Base-by-base conservation (phyloP, 2,113 vertebrate species). In the Alligator mississippiensis region DNA sequence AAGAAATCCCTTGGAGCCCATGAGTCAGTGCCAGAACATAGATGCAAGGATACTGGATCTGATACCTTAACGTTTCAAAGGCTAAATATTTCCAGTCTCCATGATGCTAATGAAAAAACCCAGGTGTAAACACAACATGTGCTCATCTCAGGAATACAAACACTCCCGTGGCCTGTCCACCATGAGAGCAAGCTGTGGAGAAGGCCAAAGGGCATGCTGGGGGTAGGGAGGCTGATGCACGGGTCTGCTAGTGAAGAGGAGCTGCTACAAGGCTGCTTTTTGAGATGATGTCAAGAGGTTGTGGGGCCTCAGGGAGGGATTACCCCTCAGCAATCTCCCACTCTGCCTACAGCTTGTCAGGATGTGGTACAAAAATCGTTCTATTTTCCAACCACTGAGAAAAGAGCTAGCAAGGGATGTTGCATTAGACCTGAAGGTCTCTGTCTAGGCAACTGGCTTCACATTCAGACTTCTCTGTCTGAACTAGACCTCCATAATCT, bases 81-180 rank as follows among this genome's bases (percentile, higher is more conserved):
- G 80, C 75, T 24, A 58, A 59, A 83, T 74, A 57, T 76, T 60
- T 77, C 70, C 60, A 18, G 64, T 47, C 21, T 59, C 80, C 16
- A 15, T 55, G 11, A 3, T 11, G 68, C 77, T 38, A 30, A 47
- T 0, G 74, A 30, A 74, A 74, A 24, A 47, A 74, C 34, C 22
- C 12, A 47, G 34, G 14, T 7, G 28, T 59, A 14, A 84, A 38
- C 1, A 80, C 16, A 79, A 17, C 0, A 2, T 28, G 13, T 1
- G 21, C 1, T 34, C 1, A 1, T 18, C 0, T 0, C 34, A 25
- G 30, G 30, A 83, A 72, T 47, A 61, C 6, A 21, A 74, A 38
- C 47, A 47, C 70, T 47, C 78, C 24, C 75, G 2, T 55, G 68
- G n/a, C 63, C 63, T 85, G 34, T 84, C 58, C 62, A 76, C 77